phyloP scores from a whole-genome alignment of 2,797 vertebrate species.

The Nyctalus aviator region DNA sequence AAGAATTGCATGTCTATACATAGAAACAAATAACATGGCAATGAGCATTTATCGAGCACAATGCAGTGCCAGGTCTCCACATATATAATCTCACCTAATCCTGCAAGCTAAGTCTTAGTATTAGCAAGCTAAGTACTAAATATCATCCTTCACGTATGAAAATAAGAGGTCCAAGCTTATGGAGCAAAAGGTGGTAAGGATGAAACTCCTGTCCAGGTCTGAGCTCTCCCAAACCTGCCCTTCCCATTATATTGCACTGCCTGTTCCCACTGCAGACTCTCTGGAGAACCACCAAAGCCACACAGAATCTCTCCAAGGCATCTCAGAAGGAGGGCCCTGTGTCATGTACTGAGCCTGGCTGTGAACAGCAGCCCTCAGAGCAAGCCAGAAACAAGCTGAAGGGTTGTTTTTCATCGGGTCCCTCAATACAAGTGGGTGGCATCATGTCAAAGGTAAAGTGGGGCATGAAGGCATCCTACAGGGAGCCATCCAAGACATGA shows the following conservation, averaged over 20 bases:
- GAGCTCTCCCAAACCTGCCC: too few species aligned
- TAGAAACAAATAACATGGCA: background rate
- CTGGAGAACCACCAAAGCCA: background rate
- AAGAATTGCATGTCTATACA: background rate
- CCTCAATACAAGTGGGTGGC: background rate
- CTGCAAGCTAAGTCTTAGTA: background rate
- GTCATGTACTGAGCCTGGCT: background rate
- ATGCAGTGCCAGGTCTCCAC: background rate
- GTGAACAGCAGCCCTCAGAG: background rate
- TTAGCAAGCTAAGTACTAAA: background rate
- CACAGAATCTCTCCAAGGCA: background rate
- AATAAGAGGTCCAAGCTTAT: background rate
- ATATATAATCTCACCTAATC: background rate
- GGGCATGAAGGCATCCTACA: background rate
- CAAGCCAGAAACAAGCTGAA: background rate
- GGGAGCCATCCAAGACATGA: background rate
- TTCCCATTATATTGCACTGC: accelerated
- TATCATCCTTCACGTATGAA: background rate
- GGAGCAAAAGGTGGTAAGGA: background rate
- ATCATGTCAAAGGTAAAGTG: background rate
- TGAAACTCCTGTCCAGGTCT: background rate
- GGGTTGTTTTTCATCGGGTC: background rate
- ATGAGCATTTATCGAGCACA: background rate
- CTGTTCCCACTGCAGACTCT: background rate
- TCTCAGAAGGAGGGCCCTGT: background rate